phyloP scores from a whole-genome alignment of 2,797 vertebrate genomes.

The Sebastes itinus region DNA sequence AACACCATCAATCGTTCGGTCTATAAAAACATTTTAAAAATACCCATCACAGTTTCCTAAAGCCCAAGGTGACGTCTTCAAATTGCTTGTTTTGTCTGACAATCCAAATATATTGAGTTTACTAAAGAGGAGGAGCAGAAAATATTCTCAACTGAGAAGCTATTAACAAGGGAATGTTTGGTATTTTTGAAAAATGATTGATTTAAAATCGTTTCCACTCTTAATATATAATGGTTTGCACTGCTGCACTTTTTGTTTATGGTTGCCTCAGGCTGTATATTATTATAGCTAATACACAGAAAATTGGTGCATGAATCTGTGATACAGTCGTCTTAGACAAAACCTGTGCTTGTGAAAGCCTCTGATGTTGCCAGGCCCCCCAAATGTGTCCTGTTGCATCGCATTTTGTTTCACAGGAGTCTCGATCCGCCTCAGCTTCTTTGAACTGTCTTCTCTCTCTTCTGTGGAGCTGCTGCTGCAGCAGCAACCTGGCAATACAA shows the following conservation, averaged over 20 bases:
- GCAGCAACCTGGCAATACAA: conserved; percentile 76
- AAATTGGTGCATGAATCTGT: conserved; percentile 20
- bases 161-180: background rate
- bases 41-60: background rate
- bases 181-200: background rate
- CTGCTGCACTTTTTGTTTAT: background rate
- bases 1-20: background rate
- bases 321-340: conserved; percentile 10
- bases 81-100: background rate
- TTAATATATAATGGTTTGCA: background rate
- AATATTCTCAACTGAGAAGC: background rate
- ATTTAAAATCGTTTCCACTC: background rate
- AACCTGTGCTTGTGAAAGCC: conserved; percentile 19
- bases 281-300: background rate
- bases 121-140: background rate
- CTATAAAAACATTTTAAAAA: background rate
- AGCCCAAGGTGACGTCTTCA: background rate
- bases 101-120: background rate
- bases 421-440: conserved; percentile 49
- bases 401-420: conserved; percentile 63
- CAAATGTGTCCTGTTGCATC: conserved; percentile 55
- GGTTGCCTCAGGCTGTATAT: background rate
- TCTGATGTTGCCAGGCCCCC: conserved; percentile 44
- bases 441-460: conserved; percentile 67
- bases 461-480: conserved; percentile 61